These are phyloP conservation scores for Manis crassicaudata DNA, from an alignment of 2,797 vertebrate species.

Conservation along the genomic window DNA sequence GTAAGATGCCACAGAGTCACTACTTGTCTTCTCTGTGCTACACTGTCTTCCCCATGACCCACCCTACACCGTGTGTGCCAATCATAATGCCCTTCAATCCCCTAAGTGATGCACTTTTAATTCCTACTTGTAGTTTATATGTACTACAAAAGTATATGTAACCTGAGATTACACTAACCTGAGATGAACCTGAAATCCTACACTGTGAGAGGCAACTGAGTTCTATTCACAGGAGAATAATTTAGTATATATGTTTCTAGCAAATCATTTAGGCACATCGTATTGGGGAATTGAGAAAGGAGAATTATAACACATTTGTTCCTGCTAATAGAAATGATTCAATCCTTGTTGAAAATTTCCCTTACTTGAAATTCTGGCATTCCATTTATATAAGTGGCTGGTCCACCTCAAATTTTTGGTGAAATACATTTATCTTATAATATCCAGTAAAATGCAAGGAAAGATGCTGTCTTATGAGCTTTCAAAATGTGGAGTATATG, in stretches of 20 bases:
- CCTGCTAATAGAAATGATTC: not conserved
- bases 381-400: not conserved
- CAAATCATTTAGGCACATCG: not conserved
- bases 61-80: no score
- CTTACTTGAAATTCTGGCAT: conserved; percentile 36
- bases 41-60: no score
- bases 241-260: not conserved
- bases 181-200: not conserved
- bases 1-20: no score
- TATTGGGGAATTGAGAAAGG: no score
- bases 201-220: not conserved
- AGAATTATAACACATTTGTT: not conserved
- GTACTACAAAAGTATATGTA: not conserved
- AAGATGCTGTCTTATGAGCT: not conserved
- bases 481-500: conserved; percentile 58
- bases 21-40: no score
- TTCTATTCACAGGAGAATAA: not conserved
- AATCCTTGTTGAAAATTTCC: not conserved
- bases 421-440: conserved; percentile 43
- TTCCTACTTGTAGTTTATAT: not conserved
- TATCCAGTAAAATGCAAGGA: conserved; percentile 46
- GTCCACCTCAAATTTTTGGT: conserved; percentile 39
- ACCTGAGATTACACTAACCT: not conserved
- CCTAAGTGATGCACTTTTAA: not conserved
- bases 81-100: no score